Evolutionary conservation across 2,113 vertebrate species (phyloP).

Genomic region (Lota lota): DNA sequence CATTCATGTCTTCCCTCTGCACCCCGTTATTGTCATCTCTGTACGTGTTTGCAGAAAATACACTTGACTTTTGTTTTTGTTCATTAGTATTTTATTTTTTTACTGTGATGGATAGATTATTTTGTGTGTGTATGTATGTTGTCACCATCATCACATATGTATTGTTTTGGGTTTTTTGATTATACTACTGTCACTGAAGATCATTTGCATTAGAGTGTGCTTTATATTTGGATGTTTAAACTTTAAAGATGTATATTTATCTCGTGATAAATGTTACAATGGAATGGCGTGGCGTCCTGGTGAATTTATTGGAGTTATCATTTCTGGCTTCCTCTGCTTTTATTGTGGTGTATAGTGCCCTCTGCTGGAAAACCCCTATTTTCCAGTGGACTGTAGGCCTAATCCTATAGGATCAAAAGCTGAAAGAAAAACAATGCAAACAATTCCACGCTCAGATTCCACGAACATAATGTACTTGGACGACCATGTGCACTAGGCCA

Average conservation of each 20-base stretch:
- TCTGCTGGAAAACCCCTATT: slow-evolving; percentile 47
- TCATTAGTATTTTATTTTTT: slow-evolving; percentile 34
- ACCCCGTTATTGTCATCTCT: slow-evolving; percentile 32
- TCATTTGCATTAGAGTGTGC: slow-evolving; percentile 71
- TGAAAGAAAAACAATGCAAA: no score
- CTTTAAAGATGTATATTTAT: slow-evolving; percentile 77
- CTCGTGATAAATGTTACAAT: slow-evolving; percentile 70
- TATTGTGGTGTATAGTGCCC: slow-evolving; percentile 35
- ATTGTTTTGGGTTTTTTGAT: slow-evolving; percentile 56
- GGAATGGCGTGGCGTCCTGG: slow-evolving; percentile 39
- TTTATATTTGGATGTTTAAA: slow-evolving; percentile 70
- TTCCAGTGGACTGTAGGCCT: no score
- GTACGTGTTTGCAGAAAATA: slow-evolving; percentile 54
- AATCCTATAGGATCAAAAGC: no score
- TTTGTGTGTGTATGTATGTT: slow-evolving; percentile 31
- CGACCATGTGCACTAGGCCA: no score
- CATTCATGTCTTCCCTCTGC: slow-evolving; percentile 50
- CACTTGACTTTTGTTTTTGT: slow-evolving; percentile 62
- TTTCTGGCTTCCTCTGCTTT: background rate
- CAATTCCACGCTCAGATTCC: no score
- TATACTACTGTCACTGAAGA: slow-evolving; percentile 81
- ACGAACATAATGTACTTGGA: no score
- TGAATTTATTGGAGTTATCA: slow-evolving; percentile 14
- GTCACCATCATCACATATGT: slow-evolving; percentile 57
- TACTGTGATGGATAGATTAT: slow-evolving; percentile 68